A percentile compares a stretch with the other conserved stretches of the same genome.
Evolutionary conservation across 2,888 invertebrate species (phyloP).

Genomic region (Pimpla rufipes): DNA sequence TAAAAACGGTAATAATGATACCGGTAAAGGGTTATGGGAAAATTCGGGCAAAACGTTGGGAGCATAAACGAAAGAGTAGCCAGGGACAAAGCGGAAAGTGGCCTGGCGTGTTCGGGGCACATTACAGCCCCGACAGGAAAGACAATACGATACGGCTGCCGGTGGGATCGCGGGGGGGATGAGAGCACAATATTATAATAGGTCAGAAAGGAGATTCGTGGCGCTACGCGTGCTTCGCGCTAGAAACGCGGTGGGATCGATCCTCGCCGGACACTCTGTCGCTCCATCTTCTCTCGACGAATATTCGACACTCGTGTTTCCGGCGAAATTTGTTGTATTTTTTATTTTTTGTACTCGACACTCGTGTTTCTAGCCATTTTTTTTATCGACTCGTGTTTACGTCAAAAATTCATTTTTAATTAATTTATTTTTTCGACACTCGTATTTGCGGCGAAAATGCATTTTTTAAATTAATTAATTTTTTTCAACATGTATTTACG

Average conservation of each 20-base stretch:
- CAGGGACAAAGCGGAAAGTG: constrained; percentile 61
- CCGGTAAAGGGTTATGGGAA: neutral
- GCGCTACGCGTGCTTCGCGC: constrained; percentile 70
- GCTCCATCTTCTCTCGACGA: constrained; percentile 20
- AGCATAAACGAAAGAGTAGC: constrained; percentile 59
- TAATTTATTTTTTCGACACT: too few relatives aligned
- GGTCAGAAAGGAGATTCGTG: constrained; percentile 47
- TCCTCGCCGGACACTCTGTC: constrained; percentile 52
- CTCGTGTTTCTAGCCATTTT: too few relatives aligned
- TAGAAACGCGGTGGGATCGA: constrained; percentile 57
- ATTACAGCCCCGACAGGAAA: constrained; percentile 79
- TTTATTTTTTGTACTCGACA: too few relatives aligned
- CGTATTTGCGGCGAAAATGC: too few relatives aligned
- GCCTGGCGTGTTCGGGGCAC: constrained; percentile 80
- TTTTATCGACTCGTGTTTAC: too few relatives aligned
- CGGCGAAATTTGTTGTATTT: too few relatives aligned
- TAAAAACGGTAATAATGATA: neutral
- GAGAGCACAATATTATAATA: constrained; percentile 59
- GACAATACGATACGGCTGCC: constrained; percentile 76
- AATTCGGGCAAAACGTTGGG: constrained; percentile 38
- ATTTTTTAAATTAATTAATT: too few relatives aligned
- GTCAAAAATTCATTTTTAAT: too few relatives aligned
- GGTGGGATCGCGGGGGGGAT: constrained; percentile 57
- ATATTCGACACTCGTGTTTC: too few relatives aligned
- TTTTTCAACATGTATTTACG: too few relatives aligned